Base-by-base conservation (phyloP, 2,113 vertebrate genomes). In the Chionomys nivalis region DNA sequence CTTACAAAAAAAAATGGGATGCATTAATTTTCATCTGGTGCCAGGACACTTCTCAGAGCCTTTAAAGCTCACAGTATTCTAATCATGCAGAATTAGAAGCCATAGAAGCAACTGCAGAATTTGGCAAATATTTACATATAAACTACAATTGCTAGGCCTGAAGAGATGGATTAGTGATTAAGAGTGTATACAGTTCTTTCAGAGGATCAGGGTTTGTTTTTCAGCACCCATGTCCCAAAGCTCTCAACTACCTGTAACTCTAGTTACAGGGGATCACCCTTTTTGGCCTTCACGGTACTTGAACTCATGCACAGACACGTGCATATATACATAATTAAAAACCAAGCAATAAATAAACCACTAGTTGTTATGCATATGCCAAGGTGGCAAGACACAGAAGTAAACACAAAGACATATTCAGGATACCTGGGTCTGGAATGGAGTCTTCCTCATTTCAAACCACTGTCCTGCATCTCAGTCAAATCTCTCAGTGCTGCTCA, bases 401-500 rank as follows among this genome's bases (percentile, higher is more conserved):
- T 52, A n/a, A 44, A 33, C 5, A 19, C 24, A 14, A 42, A 63
- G n/a, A 82, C 19, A 44, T 10, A 21, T 14, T 26, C 14, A 1
- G 3, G 44, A 73, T 16, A 26, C 42, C 5, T 33, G 24, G 7
- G 68, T 5, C n/a, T 42, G 23, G 14, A 26, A 6, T 1, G 33
- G 14, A 12, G 4, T 11, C 39, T 10, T 5, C 47, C n/a, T 1
- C 5, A 19, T 55, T 36, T 68, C 63, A 47, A 33, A 3, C 31
- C 19, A 12, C 28, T 1, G 24, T 31, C 3, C 0, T 16, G 1
- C 8, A 44, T 10, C 6, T 9, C 49, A 26, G 24, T 23, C 1
- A 47, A 65, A 85, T 44, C 39, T 44, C 26, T 83, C 39, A 65
- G 26, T 10, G 61, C 16, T 85, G 58, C 13, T 33, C n/a, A 61